phyloP scores from a whole-genome alignment of 2,888 invertebrate genomes.

The Rhopalosiphum nymphaeae region DNA sequence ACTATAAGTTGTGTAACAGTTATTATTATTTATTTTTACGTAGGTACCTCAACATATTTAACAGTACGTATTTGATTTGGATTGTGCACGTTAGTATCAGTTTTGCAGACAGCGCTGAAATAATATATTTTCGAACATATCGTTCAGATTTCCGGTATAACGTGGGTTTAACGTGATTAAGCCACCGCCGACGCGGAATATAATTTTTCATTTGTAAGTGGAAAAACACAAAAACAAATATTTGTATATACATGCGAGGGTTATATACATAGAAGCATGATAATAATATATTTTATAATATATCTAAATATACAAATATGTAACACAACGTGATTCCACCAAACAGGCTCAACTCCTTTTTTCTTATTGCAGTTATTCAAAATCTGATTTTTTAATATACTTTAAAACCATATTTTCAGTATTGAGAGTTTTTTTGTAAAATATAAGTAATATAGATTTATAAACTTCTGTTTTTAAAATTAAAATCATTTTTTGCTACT shows the following conservation, averaged over 20 bases:
- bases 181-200: background rate
- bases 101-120: background rate
- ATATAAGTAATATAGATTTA: too few relatives aligned
- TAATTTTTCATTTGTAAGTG: conserved; percentile 1
- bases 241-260: background rate
- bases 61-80: background rate
- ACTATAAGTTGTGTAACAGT: too few relatives aligned
- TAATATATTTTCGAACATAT: background rate
- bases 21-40: too few relatives aligned
- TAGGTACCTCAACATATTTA: background rate
- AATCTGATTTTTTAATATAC: too few relatives aligned
- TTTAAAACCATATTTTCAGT: too few relatives aligned
- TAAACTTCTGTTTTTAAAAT: too few relatives aligned
- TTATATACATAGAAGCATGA: background rate
- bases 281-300: background rate
- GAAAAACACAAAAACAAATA: background rate
- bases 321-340: too few relatives aligned
- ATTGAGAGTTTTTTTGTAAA: too few relatives aligned
- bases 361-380: too few relatives aligned
- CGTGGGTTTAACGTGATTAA: background rate
- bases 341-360: too few relatives aligned
- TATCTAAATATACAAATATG: too few relatives aligned
- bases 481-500: too few relatives aligned
- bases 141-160: background rate
- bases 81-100: background rate